These are phyloP conservation scores for Pristiophorus japonicus DNA, from an alignment of 2,113 vertebrate genomes.

Conservation along the genomic window DNA sequence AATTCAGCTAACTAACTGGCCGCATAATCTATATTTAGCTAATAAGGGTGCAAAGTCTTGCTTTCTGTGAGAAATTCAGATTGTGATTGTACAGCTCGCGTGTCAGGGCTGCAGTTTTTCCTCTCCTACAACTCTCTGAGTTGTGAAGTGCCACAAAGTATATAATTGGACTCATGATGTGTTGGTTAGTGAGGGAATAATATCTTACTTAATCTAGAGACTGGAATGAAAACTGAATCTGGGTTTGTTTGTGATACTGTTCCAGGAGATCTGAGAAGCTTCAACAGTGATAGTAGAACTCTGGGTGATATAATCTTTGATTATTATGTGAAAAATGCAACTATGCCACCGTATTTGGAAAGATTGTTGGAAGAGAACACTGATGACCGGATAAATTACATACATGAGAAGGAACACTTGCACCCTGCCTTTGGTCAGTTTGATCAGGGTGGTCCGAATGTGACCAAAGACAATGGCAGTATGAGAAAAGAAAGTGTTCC, in stretches of 20 bases:
- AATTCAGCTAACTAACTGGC: background rate
- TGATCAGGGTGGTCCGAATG: background rate
- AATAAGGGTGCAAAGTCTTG: background rate
- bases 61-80: background rate
- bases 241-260: background rate
- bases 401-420: background rate
- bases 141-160: background rate
- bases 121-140: background rate
- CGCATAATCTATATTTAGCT: background rate
- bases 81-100: background rate
- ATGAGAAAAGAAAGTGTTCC: background rate
- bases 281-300: background rate
- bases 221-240: background rate
- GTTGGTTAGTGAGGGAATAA: background rate
- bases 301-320: slow-evolving; percentile 6
- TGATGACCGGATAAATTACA: background rate
- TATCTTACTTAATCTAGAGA: background rate
- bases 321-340: slow-evolving; percentile 15
- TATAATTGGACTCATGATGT: background rate
- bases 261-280: background rate
- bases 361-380: background rate
- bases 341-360: background rate
- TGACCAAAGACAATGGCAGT: background rate
- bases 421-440: background rate
- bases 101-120: background rate